Percentiles rank a stretch among this genome's conserved stretches.
phyloP scores from a whole-genome alignment of 2,888 invertebrate genomes.

The Chaetogeoica ovagalla region DNA sequence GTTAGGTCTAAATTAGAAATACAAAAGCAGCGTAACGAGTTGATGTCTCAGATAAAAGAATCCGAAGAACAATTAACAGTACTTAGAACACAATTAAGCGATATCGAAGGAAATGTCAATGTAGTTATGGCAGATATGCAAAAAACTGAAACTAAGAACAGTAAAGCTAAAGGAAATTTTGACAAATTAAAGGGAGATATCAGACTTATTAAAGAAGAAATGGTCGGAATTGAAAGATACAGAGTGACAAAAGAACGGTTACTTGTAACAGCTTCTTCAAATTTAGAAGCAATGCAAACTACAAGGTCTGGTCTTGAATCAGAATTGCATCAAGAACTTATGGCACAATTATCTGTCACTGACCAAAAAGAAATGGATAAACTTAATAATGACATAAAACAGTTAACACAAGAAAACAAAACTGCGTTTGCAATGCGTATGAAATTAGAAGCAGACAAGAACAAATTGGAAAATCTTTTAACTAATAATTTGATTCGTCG shows the following conservation, averaged over 20 bases:
- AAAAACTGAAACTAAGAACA: conserved; percentile 94
- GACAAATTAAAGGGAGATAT: conserved; percentile 97
- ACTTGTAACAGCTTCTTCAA: conserved; percentile 86
- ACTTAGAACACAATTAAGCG: conserved; percentile 75
- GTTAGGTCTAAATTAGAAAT: conserved; percentile 89
- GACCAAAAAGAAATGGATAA: conserved; percentile 93
- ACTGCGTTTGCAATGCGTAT: conserved; percentile 93
- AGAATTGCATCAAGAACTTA: conserved; percentile 89
- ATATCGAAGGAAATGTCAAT: conserved; percentile 81
- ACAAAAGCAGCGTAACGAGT: conserved; percentile 87
- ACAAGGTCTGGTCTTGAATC: conserved; percentile 91
- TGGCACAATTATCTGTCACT: conserved; percentile 87
- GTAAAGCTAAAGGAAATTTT: conserved; percentile 93
- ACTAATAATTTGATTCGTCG: conserved; percentile 93
- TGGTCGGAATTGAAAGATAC: conserved; percentile 86
- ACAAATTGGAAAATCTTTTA: conserved; percentile 92
- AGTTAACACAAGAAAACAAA: conserved; percentile 91
- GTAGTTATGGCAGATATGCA: conserved; percentile 96
- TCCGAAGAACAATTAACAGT: conserved; percentile 76
- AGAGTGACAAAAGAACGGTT: conserved; percentile 91
- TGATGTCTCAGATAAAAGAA: conserved; percentile 77
- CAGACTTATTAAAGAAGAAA: conserved; percentile 91
- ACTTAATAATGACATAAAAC: conserved; percentile 92
- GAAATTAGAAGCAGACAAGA: conserved; percentile 95
- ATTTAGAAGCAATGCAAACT: conserved; percentile 93